phyloP scores from a whole-genome alignment of 1,140 invertebrate species.

The Camponotus floridanus region DNA sequence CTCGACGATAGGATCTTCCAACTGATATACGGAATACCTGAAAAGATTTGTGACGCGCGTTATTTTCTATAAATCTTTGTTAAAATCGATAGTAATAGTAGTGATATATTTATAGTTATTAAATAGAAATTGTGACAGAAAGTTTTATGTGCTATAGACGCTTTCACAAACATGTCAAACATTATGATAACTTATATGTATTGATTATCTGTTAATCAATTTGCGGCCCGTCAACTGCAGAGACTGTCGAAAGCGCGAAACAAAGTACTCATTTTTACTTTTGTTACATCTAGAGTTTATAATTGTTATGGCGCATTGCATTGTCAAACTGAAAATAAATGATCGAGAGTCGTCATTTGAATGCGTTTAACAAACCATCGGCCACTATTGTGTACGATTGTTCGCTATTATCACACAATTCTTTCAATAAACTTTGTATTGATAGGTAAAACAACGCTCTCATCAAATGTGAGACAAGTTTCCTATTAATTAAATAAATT shows the following conservation, averaged over 20 bases:
- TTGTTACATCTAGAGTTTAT: conserved; percentile 25
- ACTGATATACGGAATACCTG: conserved; percentile 83
- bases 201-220: conserved; percentile 46
- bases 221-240: conserved; percentile 16
- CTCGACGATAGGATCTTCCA: conserved; percentile 81
- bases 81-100: not conserved
- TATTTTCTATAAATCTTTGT: not conserved
- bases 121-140: not conserved
- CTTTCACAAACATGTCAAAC: not conserved
- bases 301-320: conserved; percentile 39
- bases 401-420: not conserved
- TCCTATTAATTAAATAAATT: too few species aligned
- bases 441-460: conserved; percentile 17
- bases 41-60: not conserved
- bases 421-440: conserved; percentile 11
- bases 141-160: not conserved
- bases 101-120: not conserved
- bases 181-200: not conserved
- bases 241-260: not conserved
- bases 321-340: conserved; percentile 29
- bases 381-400: conserved; percentile 16
- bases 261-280: conserved; percentile 48
- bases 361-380: conserved; percentile 23
- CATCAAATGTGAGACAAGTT: not conserved
- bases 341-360: conserved; percentile 34